These are phyloP conservation scores for Phocoena sinus DNA, from an alignment of 2,113 vertebrate genomes.

Conservation along the genomic window DNA sequence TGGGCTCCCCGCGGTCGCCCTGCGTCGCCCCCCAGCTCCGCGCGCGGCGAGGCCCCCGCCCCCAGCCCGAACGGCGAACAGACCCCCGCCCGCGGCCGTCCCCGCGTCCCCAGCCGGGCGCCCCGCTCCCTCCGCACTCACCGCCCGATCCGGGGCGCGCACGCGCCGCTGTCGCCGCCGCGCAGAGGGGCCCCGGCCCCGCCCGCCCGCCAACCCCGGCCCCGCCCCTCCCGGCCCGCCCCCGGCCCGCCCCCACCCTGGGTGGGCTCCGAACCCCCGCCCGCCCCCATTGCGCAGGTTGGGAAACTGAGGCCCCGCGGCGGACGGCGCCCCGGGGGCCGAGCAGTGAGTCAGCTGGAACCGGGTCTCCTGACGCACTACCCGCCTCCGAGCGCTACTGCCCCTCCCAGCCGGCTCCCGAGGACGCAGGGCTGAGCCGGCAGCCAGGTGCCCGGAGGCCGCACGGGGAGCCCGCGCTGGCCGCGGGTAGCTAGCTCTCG, in stretches of 20 bases:
- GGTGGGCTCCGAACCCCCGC: neutral
- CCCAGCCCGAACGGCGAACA: neutral
- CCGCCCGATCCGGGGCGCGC: slow-evolving; percentile 60
- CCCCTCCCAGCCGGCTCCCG: neutral
- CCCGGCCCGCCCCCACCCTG: neutral
- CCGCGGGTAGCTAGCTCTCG: neutral
- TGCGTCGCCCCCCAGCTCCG: neutral
- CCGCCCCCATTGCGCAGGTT: slow-evolving; percentile 5
- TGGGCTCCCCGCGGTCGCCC: neutral
- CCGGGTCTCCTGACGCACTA: neutral
- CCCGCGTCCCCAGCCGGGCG: neutral
- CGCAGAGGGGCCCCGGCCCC: slow-evolving; percentile 30
- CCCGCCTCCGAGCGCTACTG: neutral
- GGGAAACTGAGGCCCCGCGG: slow-evolving; percentile 51
- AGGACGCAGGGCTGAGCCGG: neutral
- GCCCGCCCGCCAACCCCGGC: neutral
- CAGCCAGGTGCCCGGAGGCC: neutral
- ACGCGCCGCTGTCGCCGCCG: slow-evolving; percentile 41
- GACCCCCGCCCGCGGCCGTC: neutral
- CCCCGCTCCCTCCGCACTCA: slow-evolving; percentile 50
- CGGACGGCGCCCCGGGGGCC: accelerated
- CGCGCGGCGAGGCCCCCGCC: neutral
- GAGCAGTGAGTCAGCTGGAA: neutral
- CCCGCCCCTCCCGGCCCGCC: neutral
- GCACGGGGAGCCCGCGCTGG: neutral